phyloP scores from a whole-genome alignment of 2,888 invertebrate species.

The Melangyna quadrimaculata region DNA sequence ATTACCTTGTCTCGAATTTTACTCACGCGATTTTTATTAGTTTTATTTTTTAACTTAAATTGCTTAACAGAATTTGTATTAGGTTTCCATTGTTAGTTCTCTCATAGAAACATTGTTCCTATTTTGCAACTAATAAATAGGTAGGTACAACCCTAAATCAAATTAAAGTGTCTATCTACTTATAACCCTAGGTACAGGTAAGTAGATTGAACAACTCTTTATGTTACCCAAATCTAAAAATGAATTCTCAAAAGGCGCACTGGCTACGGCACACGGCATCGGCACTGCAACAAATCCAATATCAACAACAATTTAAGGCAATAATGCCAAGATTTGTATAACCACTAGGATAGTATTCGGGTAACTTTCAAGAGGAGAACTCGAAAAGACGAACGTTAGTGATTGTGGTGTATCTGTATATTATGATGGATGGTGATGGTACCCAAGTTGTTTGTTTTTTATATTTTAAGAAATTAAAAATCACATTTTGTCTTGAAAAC shows the following conservation, averaged over 20 bases:
- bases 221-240: not conserved
- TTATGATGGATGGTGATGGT: not conserved
- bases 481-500: not conserved
- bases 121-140: not conserved
- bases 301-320: not conserved
- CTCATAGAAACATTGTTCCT: not conserved
- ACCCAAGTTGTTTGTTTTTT: not conserved
- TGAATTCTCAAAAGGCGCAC: not conserved
- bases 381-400: not conserved
- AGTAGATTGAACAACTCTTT: too few relatives aligned
- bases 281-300: not conserved
- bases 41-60: too few relatives aligned
- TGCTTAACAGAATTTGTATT: too few relatives aligned
- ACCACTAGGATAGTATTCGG: constrained; percentile 43
- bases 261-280: too few relatives aligned
- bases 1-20: not conserved
- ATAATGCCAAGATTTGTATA: not conserved
- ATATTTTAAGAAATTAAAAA: not conserved
- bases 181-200: too few relatives aligned
- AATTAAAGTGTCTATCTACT: too few relatives aligned
- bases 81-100: too few relatives aligned
- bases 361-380: constrained; percentile 40
- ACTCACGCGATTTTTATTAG: not conserved
- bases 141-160: too few relatives aligned
- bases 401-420: not conserved